These are phyloP conservation scores for Sebastes goodei DNA, from an alignment of 2,797 vertebrate species.

Conservation along the genomic window DNA sequence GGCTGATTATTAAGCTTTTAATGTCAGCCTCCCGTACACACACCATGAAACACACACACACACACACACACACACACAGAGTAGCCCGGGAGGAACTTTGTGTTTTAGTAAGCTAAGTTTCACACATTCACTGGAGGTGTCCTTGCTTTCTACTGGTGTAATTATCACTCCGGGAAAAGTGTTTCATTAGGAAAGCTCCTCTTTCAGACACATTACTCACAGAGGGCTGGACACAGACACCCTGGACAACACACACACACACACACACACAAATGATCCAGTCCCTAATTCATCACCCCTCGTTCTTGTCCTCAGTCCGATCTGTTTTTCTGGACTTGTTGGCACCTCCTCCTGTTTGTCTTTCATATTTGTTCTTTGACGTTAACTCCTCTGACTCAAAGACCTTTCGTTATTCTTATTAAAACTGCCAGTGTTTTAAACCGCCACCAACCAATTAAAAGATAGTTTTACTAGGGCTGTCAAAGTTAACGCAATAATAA, in stretches of 20 bases:
- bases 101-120: conserved; percentile 78
- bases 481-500: not conserved
- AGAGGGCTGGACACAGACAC: conserved; percentile 91
- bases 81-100: conserved; percentile 55
- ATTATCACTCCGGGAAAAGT: conserved; percentile 98
- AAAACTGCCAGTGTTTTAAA: conserved; percentile 13
- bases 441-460: conserved; percentile 16
- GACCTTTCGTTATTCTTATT: not conserved
- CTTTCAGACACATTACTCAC: conserved; percentile 95
- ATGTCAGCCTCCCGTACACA: conserved; percentile 38
- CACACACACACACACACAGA: not conserved
- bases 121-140: conserved; percentile 76
- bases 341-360: conserved; percentile 22
- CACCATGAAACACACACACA: conserved; percentile 7
- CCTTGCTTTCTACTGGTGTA: conserved; percentile 89
- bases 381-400: not conserved
- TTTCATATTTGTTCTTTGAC: conserved; percentile 4
- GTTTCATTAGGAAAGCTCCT: conserved; percentile 96
- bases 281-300: conserved; percentile 49
- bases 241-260: conserved; percentile 47
- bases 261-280: not conserved
- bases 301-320: conserved; percentile 32
- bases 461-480: not conserved
- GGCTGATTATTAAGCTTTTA: conserved; percentile 61
- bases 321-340: conserved; percentile 52